phyloP scores from a whole-genome alignment of 2,888 invertebrate species.

The Andrena praecox region DNA sequence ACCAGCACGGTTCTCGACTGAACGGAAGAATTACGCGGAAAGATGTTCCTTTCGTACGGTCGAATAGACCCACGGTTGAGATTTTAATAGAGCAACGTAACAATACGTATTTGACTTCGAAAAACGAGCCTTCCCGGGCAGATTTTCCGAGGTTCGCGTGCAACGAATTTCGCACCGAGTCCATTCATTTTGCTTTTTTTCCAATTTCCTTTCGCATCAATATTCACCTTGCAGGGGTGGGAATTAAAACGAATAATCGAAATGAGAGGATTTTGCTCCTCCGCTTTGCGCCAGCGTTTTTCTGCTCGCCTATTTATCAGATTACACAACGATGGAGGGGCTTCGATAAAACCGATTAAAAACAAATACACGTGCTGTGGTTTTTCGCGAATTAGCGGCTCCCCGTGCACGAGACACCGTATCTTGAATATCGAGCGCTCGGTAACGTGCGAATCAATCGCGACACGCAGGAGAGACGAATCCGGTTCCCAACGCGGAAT shows the following conservation, averaged over 20 bases:
- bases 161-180: no score
- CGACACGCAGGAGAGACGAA: neutral
- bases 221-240: conserved; percentile 19
- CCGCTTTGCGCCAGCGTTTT: conserved; percentile 69
- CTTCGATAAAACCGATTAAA: conserved; percentile 8
- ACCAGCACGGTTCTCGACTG: no score
- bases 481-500: neutral
- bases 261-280: conserved; percentile 20
- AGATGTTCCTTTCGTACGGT: no score
- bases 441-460: neutral
- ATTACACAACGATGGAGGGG: conserved; percentile 69
- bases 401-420: neutral
- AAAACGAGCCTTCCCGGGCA: no score
- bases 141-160: no score
- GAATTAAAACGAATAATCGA: conserved; percentile 56
- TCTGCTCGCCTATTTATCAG: conserved; percentile 83
- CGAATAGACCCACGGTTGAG: no score
- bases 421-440: neutral
- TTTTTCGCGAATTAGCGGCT: neutral
- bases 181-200: neutral
- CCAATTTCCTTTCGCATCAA: neutral
- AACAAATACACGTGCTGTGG: conserved; percentile 7
- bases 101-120: no score
- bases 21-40: no score
- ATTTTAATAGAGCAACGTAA: no score